Evolutionary conservation across 2,797 vertebrate species (phyloP), one percentile per base, ranked within the genome.

Genomic region (Helostoma temminkii): DNA sequence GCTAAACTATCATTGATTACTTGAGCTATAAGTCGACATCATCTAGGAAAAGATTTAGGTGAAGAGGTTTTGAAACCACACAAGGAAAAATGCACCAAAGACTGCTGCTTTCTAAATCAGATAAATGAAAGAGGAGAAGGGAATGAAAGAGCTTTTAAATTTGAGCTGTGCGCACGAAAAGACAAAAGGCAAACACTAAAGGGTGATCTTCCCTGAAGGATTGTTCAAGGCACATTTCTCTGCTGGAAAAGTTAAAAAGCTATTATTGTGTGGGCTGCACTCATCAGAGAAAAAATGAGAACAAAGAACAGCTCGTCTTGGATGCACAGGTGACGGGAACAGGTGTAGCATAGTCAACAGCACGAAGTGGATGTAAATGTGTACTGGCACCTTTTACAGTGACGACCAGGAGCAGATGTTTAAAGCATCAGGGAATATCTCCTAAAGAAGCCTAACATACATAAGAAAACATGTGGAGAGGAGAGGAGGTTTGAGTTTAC

Each of bases 201-300:
- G 39, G 11, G 6, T 37, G 45, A 19, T 19, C n/a, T n/a, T n/a
- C 34, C 25, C 21, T 11, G 43, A 36, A 34, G 42, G 43, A 48
- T 0, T 66, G 19, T 63, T 63, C 26, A 66, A 66, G 57, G 48
- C 47, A 41, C n/a, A 25, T 53, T 45, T 24, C 43, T 62, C 36
- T 50, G 9, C 39, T 34, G 54, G 56, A 34, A 48, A 49, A 58
- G 24, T 34, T 53, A 10, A 60, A 62, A 36, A 41, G 21, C 18
- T 12, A 49, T 28, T 49, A 50, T 46, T 37, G 30, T 56, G 42
- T 36, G 16, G 37, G 48, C 49, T 56, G 59, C 53, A 57, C 52
- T 43, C 43, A 3, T 24, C 53, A 32, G 12, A 66, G 52, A 39
- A 6, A 1, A 6, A 26, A 26, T 4, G 16, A 59, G 19, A 52